Evolutionary conservation across 2,113 vertebrate species (phyloP).

Genomic region (Thamnophis sirtalis): DNA sequence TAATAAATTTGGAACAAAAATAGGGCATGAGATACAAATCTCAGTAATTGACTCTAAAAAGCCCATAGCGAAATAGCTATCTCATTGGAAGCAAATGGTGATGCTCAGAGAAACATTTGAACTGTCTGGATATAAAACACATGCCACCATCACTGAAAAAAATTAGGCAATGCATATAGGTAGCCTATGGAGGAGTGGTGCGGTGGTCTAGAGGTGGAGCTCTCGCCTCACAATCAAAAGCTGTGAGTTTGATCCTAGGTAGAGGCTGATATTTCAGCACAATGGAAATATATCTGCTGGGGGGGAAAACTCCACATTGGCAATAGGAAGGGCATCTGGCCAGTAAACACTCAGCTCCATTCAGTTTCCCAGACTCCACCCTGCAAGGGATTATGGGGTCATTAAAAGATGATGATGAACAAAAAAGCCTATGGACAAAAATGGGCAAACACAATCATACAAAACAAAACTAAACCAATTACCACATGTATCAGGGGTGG

Average conservation of each 20-base stretch:
- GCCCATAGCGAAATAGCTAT: neutral
- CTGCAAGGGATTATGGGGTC: too few species aligned
- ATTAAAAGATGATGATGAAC: neutral
- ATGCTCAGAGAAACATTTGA: neutral
- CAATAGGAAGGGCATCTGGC: too few species aligned
- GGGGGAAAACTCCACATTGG: too few species aligned
- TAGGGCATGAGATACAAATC: neutral
- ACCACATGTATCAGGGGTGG: too few species aligned
- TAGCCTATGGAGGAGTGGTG: neutral
- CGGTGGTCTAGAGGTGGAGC: too few species aligned
- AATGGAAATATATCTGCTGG: too few species aligned
- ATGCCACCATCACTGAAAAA: neutral
- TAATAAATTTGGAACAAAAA: neutral
- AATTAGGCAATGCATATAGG: neutral
- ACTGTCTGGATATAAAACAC: neutral
- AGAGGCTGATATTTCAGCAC: too few species aligned
- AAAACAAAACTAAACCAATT: neutral
- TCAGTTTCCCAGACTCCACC: too few species aligned
- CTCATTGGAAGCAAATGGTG: neutral
- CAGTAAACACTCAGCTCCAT: too few species aligned
- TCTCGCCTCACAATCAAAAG: too few species aligned
- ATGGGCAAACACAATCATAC: neutral
- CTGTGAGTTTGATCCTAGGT: too few species aligned
- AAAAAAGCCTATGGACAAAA: neutral
- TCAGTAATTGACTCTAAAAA: neutral